These are phyloP conservation scores for Tachysurus fulvidraco DNA, from an alignment of 2,113 vertebrate genomes.

Conservation along the genomic window DNA sequence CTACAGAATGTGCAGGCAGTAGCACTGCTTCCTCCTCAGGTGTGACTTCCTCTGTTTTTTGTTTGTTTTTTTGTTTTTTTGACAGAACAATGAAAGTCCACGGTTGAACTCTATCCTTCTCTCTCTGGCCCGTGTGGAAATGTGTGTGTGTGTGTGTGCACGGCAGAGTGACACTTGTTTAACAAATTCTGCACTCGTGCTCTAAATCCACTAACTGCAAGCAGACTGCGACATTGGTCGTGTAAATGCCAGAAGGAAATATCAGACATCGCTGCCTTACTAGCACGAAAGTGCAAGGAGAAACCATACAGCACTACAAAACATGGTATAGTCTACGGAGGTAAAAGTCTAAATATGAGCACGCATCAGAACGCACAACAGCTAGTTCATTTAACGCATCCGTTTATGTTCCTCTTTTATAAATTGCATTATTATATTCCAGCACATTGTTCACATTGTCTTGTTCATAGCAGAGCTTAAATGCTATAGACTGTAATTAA, in stretches of 20 bases:
- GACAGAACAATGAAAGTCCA: conserved; percentile 32
- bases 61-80: not conserved
- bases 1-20: not conserved
- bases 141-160: not conserved
- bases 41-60: conserved; percentile 36
- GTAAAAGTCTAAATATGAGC: not conserved
- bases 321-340: not conserved
- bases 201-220: conserved; percentile 22
- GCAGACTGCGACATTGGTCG: not conserved
- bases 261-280: not conserved
- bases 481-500: not conserved
- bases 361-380: not conserved
- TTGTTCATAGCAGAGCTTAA: not conserved
- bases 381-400: not conserved
- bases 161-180: conserved; percentile 20
- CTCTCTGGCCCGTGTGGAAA: conserved; percentile 9
- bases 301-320: not conserved
- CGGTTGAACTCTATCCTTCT: not conserved
- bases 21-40: conserved; percentile 6
- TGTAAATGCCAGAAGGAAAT: not conserved
- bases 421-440: not conserved
- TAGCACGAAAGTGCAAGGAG: not conserved
- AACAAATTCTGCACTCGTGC: conserved; percentile 44
- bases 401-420: not conserved
- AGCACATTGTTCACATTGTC: not conserved